Conservation (phyloP, 2,113 vertebrate genomes). For the Lophochroa leadbeateri region DNA sequence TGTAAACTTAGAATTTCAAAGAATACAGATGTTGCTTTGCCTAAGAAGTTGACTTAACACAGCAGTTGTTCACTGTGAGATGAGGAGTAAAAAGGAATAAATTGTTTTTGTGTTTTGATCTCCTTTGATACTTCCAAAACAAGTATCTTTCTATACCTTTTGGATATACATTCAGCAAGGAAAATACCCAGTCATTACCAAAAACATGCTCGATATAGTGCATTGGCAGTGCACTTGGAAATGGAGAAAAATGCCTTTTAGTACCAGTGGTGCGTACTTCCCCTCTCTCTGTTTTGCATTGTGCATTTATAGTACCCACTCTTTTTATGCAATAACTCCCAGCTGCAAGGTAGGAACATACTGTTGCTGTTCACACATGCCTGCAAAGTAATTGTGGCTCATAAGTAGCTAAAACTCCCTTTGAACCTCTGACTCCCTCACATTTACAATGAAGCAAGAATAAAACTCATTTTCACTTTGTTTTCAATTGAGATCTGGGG, state of each 20-base stretch:
- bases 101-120: not conserved
- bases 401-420: not conserved
- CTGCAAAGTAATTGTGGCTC: not conserved
- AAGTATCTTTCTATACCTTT: not conserved
- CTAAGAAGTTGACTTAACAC: not conserved
- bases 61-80: not conserved
- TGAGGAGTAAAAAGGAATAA: not conserved
- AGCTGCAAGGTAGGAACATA: not conserved
- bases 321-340: not conserved
- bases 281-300: not conserved
- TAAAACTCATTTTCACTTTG: not conserved
- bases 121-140: not conserved
- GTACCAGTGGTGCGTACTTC: not conserved
- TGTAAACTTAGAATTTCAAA: not conserved
- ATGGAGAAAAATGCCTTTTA: not conserved
- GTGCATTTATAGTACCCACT: not conserved
- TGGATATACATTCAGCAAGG: not conserved
- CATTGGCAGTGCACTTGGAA: not conserved
- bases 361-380: not conserved
- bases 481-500: not conserved
- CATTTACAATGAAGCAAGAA: not conserved
- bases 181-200: not conserved
- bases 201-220: not conserved
- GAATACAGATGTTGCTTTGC: not conserved
- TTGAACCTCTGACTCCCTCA: not conserved